Conservation (phyloP, 1,140 invertebrate species). For the Drosophila cardini region DNA sequence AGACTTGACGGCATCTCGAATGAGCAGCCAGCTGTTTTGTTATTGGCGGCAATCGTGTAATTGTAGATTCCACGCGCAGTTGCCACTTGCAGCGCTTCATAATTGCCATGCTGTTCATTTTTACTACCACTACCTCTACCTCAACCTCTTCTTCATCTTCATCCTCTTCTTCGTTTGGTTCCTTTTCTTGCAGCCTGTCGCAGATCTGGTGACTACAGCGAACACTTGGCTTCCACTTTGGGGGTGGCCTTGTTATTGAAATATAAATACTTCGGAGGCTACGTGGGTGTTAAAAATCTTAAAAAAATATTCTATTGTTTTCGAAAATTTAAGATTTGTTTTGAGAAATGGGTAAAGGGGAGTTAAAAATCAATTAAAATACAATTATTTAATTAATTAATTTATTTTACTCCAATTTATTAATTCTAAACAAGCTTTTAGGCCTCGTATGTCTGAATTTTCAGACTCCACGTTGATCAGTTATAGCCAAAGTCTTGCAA, state of each 20-base stretch:
- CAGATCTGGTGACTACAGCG: conserved; percentile 6
- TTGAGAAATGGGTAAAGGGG: too few relatives aligned
- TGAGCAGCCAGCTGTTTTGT: conserved; percentile 37
- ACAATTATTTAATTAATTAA: too few relatives aligned
- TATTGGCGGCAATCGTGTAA: conserved; percentile 63
- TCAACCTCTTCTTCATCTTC: too few relatives aligned
- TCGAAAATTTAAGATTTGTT: too few relatives aligned
- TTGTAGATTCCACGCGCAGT: conserved; percentile 58
- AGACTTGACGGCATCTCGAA: conserved; percentile 44
- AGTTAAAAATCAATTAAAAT: too few relatives aligned
- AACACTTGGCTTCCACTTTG: conserved; percentile 22
- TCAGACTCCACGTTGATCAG: too few relatives aligned
- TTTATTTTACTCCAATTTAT: too few relatives aligned
- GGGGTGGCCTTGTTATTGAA: conserved; percentile 31
- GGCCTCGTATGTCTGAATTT: too few relatives aligned
- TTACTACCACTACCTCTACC: background rate
- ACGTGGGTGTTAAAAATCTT: background rate
- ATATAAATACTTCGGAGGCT: background rate
- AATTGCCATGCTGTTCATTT: conserved; percentile 48
- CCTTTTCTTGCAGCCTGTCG: conserved; percentile 1
- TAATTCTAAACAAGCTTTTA: too few relatives aligned
- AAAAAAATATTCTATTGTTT: too few relatives aligned
- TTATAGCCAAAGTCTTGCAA: too few relatives aligned
- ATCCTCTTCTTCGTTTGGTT: background rate
- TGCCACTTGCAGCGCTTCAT: conserved; percentile 58